Base-by-base conservation (phyloP, 2,888 invertebrate species). In the Slavum lentiscoides region DNA sequence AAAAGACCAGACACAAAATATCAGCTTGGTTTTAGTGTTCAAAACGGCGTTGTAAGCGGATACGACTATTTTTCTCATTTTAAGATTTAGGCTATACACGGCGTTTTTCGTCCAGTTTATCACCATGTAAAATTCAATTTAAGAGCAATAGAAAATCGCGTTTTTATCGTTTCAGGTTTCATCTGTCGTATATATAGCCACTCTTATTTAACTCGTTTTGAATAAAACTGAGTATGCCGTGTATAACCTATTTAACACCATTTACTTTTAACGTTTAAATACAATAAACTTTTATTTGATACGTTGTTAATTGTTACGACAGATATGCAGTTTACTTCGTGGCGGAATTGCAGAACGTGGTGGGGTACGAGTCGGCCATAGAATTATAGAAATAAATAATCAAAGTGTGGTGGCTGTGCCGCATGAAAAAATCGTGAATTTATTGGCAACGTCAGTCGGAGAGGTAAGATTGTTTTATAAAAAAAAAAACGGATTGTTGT, bases 341-440 rank as follows among this genome's bases (percentile, higher is more conserved):
- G 99, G 99, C 77, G 99, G 99, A 66, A 99, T 99, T 84, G 99
- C 99, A 69, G 99, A 99, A 88, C 90, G 99, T 84, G 99, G 99
- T 82, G 99, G 99, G 61, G 98, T 99, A 82, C 91, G 99, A 84
- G 98, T 99, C 11, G 99, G 99, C 0, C 99, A 99, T 88, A 92
- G 99, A 85, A 99, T 99, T 87, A 99, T 99, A 86, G 99, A 99
- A 91, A 99, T 99, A 86, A 99, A 99, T 90, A 94, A 97, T 87
- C 97, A 98, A 89, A 98, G 98, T 88, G 98, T 99, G 77, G 99
- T 99, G 77, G 99, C 99, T 83, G 98, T 99, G 84, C 97, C 98
- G 84, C 99, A 99, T 89, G 99, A 99, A 88, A 95, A 97, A 87
- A 99, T 99, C 87, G 99, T 99, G 86, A 98, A 98, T 89, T 91